Base-by-base conservation (phyloP, 2,888 invertebrate genomes). In the Caenorhabditis imperialis region DNA sequence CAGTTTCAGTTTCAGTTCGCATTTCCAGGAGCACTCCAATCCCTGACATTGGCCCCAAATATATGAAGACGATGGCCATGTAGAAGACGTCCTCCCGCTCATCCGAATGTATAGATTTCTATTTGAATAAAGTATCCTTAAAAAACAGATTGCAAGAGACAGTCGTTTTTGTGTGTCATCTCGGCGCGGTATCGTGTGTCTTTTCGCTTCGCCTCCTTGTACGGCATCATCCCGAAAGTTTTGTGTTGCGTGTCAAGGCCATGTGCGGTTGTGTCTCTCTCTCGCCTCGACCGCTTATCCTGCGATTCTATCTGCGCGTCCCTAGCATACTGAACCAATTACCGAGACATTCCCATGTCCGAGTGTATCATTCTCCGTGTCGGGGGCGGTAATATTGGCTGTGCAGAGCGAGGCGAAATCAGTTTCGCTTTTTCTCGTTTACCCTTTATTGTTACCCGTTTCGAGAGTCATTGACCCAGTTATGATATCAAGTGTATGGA, bases 231-330 rank as follows among this genome's bases (percentile, higher is more conserved):
- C 62, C 62, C 55, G 55, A 55, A 48, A 55, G 54, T 45, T 65
- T 65, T 65, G 47, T 57, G 65, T 65, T 65, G 65, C 65, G 65
- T 65, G 65, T 65, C 65, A 65, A 65, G 65, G 65, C 54, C 63
- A 48, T 23, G 53, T 20, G 45, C 55, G 54, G 40, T 33, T 55
- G 50, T 54, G 30, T 30, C 30, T 30, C 30, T 48, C 38, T 40
- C 40, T 53, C 54, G 27, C 37, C 48, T 33, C 40, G 27, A 37
- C 22, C 27, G 38, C 63, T 65, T 65, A 65, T 65, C 65, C 65
- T 27, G 40, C 23, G 27, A 38, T 65, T 65, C 55, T 65, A 65
- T 58, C 58, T 58, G 5, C 27, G 30, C 25, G 33, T 54, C 54
- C 54, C 65, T 55, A 57, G 54, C 54, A 54, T 37, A 63, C 65